Base-by-base conservation (phyloP, 2,797 vertebrate species). In the Perodicticus potto region DNA sequence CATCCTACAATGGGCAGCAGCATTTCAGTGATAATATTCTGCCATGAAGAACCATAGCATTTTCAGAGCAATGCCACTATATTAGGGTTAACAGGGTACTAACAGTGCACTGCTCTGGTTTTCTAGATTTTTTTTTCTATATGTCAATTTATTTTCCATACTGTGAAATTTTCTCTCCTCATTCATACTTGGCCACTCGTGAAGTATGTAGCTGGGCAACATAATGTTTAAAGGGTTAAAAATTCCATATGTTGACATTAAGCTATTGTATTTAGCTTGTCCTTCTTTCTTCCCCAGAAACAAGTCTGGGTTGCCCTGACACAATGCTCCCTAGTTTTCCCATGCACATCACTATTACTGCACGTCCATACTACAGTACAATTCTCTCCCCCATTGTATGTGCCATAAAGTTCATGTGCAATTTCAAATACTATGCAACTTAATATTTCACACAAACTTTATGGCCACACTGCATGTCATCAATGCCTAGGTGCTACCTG, bases 141-240 rank as follows among this genome's bases (percentile, higher is more conserved):
- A 9, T 84, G 7, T 78, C 40, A 19, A 72, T 67, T 82, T 53
- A 82, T 90, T 80, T 94, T 85, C 63, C 20, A 59, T 29, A 86
- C 11, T 45, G 1, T 88, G 32, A 90, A 77, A 73, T 77, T 80
- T 14, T 72, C 20, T 7, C 19, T 77, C 34, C 19, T 85, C 11
- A 14, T 77, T 85, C 3, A 82, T 80, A 93, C 11, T 27, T 77
- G 29, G 10, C 7, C 29, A 85, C 14, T 3, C 23, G 55, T 90
- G 8, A 95, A 76, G 9, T 27, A 45, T 81, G 45, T 82, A 32
- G 25, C n/a, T 37, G 7, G 25, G 5, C 23, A 57, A 86, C 93
- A 73, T 73, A 57, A 73, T 67, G 1, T 74, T 95, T 45, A 57
- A 78, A 82, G 25, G 2, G 11, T 37, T 37, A 84, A 13, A 89